A percentile compares a stretch with the other conserved stretches of the same genome.
Conservation (phyloP, 2,113 vertebrate genomes). For the human (Homo sapiens) region GRCh38 chr14:77829001-77829500, state of each 20-base stretch:
- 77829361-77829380: background rate
- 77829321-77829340: background rate
- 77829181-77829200: background rate
- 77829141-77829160: background rate
- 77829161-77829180: background rate
- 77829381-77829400: background rate
- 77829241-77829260: background rate
- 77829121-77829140: slow-evolving; percentile 14
- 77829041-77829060: background rate
- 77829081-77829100: background rate
- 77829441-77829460: background rate
- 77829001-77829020: background rate
- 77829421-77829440: background rate
- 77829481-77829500: background rate
- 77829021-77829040: background rate
- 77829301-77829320: background rate
- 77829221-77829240: background rate
- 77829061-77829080: background rate
- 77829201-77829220: background rate
- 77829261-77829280: background rate
- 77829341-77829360: background rate
- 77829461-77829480: background rate
- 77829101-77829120: background rate
- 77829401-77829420: background rate
- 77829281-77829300: too few relatives aligned